Base-by-base conservation (phyloP, 2,888 invertebrate species). In the Cartodere bifasciata region DNA sequence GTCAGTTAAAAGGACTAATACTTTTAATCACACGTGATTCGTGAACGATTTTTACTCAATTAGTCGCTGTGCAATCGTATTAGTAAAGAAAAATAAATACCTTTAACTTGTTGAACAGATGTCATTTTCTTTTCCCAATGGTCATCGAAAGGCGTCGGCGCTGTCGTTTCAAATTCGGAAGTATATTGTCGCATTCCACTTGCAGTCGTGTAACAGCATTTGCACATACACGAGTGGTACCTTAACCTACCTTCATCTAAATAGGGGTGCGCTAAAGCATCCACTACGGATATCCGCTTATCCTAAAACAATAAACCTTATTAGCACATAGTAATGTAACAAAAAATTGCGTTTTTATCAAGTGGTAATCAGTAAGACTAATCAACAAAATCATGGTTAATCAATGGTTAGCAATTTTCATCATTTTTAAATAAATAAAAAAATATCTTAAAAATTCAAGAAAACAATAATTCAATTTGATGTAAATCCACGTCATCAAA, bases 181-280 rank as follows among this genome's bases (percentile, higher is more conserved):
- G 82, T 79, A 67, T 90, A 94, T 62, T 91, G 90, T 35, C 92
- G 68, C 68, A 81, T 74, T 28, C 76, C 75, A 34, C 74, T 69
- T 36, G 70, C 70, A 40, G 76, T 75, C 34, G 82, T 80, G 62
- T 83, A 88, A 66, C 98, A 98, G 56, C 98, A 98, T 58, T 85
- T 85, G 70, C 98, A 98, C 98, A 98, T 99, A 64, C 98, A 98
- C 40, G 95, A 97, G 67, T 98, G 98, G 69, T 95, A 99, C 53
- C 98, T 78, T 53, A 98, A 73, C 43, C 98, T 76, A 15, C 97
- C 98, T 61, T 98, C 98, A 56, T 95, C 95, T 44, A 98, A 67
- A 65, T 97, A 98, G 4, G 94, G 92, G 67, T 97, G 97, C 32
- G 88, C 84, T 45, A 99, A 69, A 16, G 97, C 97, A 58, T 95